These are phyloP conservation scores for Nyctereutes procyonoides DNA, from an alignment of 2,113 vertebrate species.

Conservation along the genomic window DNA sequence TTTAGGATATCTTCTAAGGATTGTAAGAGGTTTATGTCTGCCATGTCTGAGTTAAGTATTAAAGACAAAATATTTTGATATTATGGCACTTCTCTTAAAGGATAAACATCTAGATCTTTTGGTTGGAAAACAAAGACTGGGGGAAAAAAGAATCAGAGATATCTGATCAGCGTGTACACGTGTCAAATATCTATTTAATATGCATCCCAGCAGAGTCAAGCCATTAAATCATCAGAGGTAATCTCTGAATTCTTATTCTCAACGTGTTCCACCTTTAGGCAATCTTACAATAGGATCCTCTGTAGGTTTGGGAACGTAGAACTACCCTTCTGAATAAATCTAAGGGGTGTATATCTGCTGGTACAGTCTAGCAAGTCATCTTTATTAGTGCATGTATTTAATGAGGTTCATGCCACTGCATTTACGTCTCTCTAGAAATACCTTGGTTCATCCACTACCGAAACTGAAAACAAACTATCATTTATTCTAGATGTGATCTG, in stretches of 20 bases:
- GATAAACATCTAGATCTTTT: background rate
- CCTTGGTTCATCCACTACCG: background rate
- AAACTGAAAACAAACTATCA: background rate
- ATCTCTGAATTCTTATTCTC: conserved; percentile 57
- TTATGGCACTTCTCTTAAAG: conserved; percentile 57
- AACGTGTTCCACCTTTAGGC: background rate
- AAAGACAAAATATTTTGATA: conserved; percentile 65
- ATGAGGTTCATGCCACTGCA: background rate
- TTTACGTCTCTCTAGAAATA: background rate
- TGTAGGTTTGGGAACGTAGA: background rate
- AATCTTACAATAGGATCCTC: conserved; percentile 9
- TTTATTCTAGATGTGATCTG: background rate
- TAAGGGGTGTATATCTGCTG: background rate
- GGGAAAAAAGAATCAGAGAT: background rate
- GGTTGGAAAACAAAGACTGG: conserved; percentile 27
- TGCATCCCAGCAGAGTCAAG: background rate
- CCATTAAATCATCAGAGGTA: background rate
- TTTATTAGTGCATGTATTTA: background rate
- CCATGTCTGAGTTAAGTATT: conserved; percentile 43
- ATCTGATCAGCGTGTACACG: background rate
- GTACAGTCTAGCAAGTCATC: background rate
- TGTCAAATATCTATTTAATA: conserved; percentile 58
- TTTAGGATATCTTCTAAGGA: conserved; percentile 55
- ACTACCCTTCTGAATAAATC: background rate
- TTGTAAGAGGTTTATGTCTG: background rate